Conservation (phyloP, 2,113 vertebrate genomes). For the Gasterosteus aculeatus region DNA sequence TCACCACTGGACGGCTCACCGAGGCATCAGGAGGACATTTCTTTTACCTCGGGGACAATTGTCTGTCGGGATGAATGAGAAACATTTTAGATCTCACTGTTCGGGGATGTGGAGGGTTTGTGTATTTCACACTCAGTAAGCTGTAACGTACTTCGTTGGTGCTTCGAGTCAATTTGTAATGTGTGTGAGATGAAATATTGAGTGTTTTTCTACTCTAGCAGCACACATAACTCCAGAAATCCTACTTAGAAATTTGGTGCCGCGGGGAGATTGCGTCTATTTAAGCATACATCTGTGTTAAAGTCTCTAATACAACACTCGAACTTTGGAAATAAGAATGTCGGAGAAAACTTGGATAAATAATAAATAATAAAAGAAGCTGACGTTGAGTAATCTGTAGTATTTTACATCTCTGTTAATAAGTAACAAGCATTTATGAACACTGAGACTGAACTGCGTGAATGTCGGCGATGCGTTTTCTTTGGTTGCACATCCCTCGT, state of each 20-base stretch:
- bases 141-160: not conserved
- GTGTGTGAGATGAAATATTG: not conserved
- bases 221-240: not conserved
- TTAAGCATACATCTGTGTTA: not conserved
- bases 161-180: not conserved
- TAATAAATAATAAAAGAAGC: not conserved
- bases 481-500: conserved; percentile 17
- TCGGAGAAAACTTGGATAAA: not conserved
- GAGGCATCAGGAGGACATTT: not conserved
- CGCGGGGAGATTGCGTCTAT: not conserved
- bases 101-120: not conserved
- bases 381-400: not conserved
- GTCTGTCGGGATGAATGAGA: not conserved
- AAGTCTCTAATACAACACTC: not conserved
- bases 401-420: not conserved
- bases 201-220: not conserved
- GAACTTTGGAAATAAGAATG: not conserved
- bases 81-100: not conserved
- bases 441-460: not conserved
- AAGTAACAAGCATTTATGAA: not conserved
- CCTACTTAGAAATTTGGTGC: not conserved
- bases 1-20: not conserved
- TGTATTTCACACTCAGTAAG: not conserved
- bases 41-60: not conserved
- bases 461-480: not conserved